Base-by-base conservation (phyloP, 2,888 invertebrate genomes). In the Drosophila borealis region DNA sequence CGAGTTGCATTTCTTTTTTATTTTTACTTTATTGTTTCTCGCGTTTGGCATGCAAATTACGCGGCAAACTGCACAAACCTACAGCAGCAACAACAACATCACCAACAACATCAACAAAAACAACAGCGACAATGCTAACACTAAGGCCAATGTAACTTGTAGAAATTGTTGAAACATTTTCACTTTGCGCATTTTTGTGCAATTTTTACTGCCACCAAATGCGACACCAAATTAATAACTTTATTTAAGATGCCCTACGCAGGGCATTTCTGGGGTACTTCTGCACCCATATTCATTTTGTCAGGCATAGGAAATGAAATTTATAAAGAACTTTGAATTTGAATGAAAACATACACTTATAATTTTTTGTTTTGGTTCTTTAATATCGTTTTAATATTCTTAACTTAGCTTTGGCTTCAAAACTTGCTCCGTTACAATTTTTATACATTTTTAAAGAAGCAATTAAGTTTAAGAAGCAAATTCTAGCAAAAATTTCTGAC, bases 11-110 rank as follows among this genome's bases (percentile, higher is more conserved):
- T 87, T 78, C 61, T 77, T 74, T 77, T 65, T 53, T 39, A 73
- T 78, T 70, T 87, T 84, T 81, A 71, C 50, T 81, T 80, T 80
- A 68, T 77, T 83, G 59, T 80, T 78, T 69, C 14, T 81, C 69
- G 82, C 73, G 59, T 81, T 87, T 74, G 85, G 79, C 81, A 83
- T 83, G 81, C 81, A 83, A 83, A 83, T 83, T 87, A 70, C 73
- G 65, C 70, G 78, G 61, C 57, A 25, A 65, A 63, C 54, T 74
- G 70, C 75, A 62, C 50, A 44, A 46, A 3, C 57, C 65, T 50
- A 41, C 36, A 37, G 17, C 29, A 41, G 21, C 39, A 74, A 45
- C 37, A 55, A 19, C 63, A 56, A 34, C 54, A 39, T 21, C 5
- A 61, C 34, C 37, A 37, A 34, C 41, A 70, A 41, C 14, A 45